These are phyloP conservation scores for Neosalanx taihuensis DNA, from an alignment of 2,797 vertebrate species.

Conservation along the genomic window DNA sequence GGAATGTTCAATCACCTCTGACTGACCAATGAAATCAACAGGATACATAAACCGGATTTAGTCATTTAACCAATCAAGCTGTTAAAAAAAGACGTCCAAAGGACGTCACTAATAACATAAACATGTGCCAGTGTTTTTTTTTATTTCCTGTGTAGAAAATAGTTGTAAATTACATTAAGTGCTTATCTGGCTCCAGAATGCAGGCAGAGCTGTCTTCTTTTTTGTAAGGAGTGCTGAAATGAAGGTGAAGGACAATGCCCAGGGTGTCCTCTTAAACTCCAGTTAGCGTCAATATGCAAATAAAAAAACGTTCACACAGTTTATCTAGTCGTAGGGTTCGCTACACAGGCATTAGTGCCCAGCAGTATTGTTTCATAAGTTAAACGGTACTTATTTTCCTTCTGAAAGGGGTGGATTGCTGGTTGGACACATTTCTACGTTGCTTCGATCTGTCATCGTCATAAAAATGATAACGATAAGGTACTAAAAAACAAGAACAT, in stretches of 20 bases:
- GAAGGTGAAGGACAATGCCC: slow-evolving; percentile 40
- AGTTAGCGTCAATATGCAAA: slow-evolving; percentile 28
- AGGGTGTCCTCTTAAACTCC: slow-evolving; percentile 19
- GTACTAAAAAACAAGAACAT: too few species aligned
- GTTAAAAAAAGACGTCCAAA: neutral
- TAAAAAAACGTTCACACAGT: slow-evolving; percentile 12
- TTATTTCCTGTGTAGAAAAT: slow-evolving; percentile 21
- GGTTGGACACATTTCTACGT: too few species aligned
- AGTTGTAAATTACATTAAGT: slow-evolving; percentile 55
- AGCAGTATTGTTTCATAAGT: neutral
- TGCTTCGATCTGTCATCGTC: too few species aligned
- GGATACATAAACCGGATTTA: too few species aligned
- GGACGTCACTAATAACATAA: neutral
- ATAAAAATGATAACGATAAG: too few species aligned
- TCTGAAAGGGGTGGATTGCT: too few species aligned
- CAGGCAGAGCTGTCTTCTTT: slow-evolving; percentile 28
- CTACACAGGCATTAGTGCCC: neutral
- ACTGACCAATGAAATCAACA: neutral
- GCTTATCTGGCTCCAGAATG: slow-evolving; percentile 44
- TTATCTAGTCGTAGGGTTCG: neutral
- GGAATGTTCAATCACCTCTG: neutral
- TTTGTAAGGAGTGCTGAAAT: slow-evolving; percentile 7
- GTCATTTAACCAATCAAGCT: too few species aligned
- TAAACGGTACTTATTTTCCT: neutral
- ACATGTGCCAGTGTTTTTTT: slow-evolving; percentile 1